These are phyloP conservation scores for Clepsis dumicolana DNA, from an alignment of 2,888 invertebrate species.

Conservation along the genomic window DNA sequence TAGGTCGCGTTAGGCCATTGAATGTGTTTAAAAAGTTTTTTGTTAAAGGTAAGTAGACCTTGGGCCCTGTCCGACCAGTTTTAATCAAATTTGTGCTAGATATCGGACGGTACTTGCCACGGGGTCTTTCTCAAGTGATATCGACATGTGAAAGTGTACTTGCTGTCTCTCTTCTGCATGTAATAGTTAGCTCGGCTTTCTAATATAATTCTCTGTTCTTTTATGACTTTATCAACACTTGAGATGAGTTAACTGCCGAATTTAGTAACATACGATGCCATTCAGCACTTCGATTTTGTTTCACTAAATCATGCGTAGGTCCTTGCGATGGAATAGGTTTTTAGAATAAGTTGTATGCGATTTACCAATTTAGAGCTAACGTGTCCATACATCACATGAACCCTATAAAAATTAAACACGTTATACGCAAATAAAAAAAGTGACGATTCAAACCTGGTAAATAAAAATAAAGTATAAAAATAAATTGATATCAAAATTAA, in stretches of 20 bases:
- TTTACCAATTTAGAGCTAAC: too few relatives aligned
- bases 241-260: conserved; percentile 2
- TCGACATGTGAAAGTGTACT: conserved; percentile 40
- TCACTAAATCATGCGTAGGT: too few relatives aligned
- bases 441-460: too few relatives aligned
- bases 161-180: conserved; percentile 31
- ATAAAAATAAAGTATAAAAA: too few relatives aligned
- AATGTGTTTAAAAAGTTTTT: neutral
- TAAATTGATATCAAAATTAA: too few relatives aligned
- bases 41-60: neutral
- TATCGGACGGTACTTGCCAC: conserved; percentile 21
- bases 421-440: too few relatives aligned
- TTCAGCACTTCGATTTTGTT: neutral
- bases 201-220: conserved; percentile 32
- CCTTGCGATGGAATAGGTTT: too few relatives aligned
- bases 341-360: too few relatives aligned
- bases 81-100: conserved; percentile 12
- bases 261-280: neutral
- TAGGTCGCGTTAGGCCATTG: neutral
- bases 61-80: conserved; percentile 9
- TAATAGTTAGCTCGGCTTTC: conserved; percentile 32
- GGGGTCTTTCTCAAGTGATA: conserved; percentile 24
- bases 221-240: conserved; percentile 31
- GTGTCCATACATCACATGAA: too few relatives aligned
- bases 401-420: too few relatives aligned